Percentiles rank a stretch among this genome's conserved stretches.
phyloP scores from a whole-genome alignment of 2,113 vertebrate species.

The Nesogale talazaci region DNA sequence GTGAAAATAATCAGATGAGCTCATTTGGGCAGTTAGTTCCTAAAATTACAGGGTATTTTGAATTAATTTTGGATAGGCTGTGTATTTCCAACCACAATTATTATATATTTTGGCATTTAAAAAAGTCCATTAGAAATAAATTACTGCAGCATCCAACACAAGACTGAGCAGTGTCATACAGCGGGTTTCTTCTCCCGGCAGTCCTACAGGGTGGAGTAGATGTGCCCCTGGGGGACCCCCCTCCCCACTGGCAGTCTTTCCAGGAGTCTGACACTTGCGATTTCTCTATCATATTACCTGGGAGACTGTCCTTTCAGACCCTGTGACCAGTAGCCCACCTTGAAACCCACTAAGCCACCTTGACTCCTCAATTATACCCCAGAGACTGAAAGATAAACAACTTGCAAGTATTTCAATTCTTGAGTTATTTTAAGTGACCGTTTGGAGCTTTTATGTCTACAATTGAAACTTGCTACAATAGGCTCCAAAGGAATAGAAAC shows the following conservation, averaged over 20 bases:
- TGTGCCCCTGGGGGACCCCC: too few species aligned
- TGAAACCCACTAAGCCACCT: too few species aligned
- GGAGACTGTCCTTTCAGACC: too few species aligned
- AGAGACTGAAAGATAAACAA: background rate
- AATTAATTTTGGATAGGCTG: background rate
- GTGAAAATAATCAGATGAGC: background rate
- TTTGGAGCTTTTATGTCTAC: slow-evolving; percentile 10
- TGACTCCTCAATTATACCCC: too few species aligned
- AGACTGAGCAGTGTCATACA: too few species aligned
- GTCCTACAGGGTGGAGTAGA: too few species aligned
- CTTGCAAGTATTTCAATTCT: too few species aligned
- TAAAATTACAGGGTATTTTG: background rate
- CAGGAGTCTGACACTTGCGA: too few species aligned
- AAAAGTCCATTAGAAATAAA: background rate
- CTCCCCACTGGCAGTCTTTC: too few species aligned
- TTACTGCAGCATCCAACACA: background rate
- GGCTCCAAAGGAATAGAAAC: background rate
- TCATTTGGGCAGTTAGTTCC: background rate
- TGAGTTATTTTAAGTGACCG: background rate
- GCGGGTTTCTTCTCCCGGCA: too few species aligned
- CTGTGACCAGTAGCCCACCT: too few species aligned
- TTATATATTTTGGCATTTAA: background rate
- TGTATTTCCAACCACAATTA: background rate
- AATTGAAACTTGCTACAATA: background rate
- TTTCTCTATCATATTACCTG: too few species aligned